Evolutionary conservation across 2,888 invertebrate genomes (phyloP).

Genomic region (Microchrysa polita): DNA sequence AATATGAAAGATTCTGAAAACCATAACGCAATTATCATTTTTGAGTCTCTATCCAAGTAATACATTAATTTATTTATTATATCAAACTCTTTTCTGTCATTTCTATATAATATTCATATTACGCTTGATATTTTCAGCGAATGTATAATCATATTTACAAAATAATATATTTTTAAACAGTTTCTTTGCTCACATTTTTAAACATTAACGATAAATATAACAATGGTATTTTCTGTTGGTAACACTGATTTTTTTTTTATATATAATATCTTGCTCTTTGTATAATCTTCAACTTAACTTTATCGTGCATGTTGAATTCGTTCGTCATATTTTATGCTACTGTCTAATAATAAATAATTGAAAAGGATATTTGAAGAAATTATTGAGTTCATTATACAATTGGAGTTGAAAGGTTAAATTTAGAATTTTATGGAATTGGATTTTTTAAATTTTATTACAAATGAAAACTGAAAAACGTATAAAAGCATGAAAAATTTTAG

Average conservation of each 20-base stretch:
- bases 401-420: neutral
- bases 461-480: too few relatives aligned
- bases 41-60: constrained; percentile 15
- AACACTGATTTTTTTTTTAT: constrained; percentile 31
- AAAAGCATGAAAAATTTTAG: neutral
- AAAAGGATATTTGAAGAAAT: constrained; percentile 3
- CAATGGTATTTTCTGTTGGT: constrained; percentile 36
- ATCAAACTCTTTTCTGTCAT: neutral
- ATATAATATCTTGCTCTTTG: constrained; percentile 1
- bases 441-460: too few relatives aligned
- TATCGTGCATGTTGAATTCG: constrained; percentile 22
- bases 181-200: constrained; percentile 14
- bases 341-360: too few relatives aligned
- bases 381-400: neutral
- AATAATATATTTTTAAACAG: constrained; percentile 3
- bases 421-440: too few relatives aligned
- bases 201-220: constrained; percentile 19
- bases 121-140: neutral
- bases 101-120: constrained; percentile 18
- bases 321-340: neutral
- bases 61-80: too few relatives aligned
- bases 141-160: constrained; percentile 19
- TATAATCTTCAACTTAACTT: neutral
- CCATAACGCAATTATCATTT: neutral
- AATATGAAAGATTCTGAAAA: constrained; percentile 1